Percentiles rank a stretch among this genome's conserved stretches.
Conservation (phyloP, 2,797 vertebrate species). For the Chaetodon trifasciatus region DNA sequence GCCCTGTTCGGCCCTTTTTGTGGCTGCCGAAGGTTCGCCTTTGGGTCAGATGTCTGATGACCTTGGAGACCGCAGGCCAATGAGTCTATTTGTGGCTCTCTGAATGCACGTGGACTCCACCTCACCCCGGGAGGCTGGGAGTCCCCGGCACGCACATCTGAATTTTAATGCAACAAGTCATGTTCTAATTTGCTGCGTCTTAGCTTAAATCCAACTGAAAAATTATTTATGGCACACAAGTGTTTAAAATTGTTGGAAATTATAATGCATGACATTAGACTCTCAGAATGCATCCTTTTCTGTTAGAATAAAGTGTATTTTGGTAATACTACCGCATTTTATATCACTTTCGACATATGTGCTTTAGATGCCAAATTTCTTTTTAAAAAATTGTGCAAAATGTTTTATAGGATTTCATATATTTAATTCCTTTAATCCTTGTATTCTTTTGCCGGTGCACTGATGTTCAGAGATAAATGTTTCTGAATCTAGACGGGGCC, state of each 20-base stretch:
- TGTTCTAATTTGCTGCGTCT: constrained; percentile 38
- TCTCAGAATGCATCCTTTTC: neutral
- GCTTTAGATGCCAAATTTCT: neutral
- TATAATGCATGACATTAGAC: neutral
- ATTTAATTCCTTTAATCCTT: neutral
- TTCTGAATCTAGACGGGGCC: constrained; percentile 6
- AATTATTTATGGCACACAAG: neutral
- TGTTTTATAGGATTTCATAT: neutral
- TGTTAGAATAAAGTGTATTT: neutral
- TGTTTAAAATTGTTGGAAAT: constrained; percentile 4
- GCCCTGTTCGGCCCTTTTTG: constrained; percentile 35
- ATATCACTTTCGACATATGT: neutral
- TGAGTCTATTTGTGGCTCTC: constrained; percentile 54
- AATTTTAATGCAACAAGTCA: constrained; percentile 5
- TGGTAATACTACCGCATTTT: neutral
- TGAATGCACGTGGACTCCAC: constrained; percentile 44
- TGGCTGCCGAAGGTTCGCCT: constrained; percentile 52
- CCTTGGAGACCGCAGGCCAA: constrained; percentile 63
- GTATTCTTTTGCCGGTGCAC: neutral
- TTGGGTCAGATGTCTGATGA: constrained; percentile 71
- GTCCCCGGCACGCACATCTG: constrained; percentile 14
- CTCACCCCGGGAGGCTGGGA: constrained; percentile 37
- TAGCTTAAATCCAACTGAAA: neutral
- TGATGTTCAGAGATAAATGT: constrained; percentile 14
- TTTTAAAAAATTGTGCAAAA: neutral